Base-by-base conservation (phyloP, 2,113 vertebrate species). In the Myxocyprinus asiaticus region DNA sequence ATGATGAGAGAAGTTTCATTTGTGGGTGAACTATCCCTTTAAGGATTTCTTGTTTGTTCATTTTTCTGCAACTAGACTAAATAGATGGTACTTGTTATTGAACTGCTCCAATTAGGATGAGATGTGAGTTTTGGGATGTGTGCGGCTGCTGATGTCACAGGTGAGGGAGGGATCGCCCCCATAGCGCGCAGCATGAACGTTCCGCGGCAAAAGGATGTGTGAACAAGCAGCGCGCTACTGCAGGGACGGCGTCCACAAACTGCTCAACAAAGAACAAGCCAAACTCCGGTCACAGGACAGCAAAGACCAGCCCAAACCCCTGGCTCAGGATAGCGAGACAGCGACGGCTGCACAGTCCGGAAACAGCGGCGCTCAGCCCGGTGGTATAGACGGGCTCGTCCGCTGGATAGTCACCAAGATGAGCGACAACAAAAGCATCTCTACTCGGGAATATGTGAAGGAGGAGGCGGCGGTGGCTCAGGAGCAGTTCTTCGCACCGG, bases 361-460 rank as follows among this genome's bases (percentile, higher is more conserved):
- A 88, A 92, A 92, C 91, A 93, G 92, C 93, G 91, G 93, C 85
- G 88, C 91, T 79, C 93, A 93, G 92, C 90, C 93, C 92, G 91
- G 92, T 87, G 95, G 94, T 89, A 94, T 98, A 90, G 96, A 97
- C 94, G 96, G 96, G 92, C 95, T 98, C 83, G 95, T 98, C 90
- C 96, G 96, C 94, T 98, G 97, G 96, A 95, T 96, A 87, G 95
- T 94, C 84, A 93, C 94, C 94, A 99, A 96, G 92, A 99, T 99
- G 97, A 94, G 95, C 93, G 96, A 98, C 90, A 95, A 96, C 91
- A 94, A 93, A 82, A 93, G 89, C 91, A 91, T 93, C 91, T 91
- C 91, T 70, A 93, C 92, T 81, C 91, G 94, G 88, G 94, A 95
- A 88, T 93, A 90, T 85, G 91, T 85, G 84, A 93, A 86, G 83